phyloP scores from a whole-genome alignment of 2,797 vertebrate genomes.

The Xenopus petersii region DNA sequence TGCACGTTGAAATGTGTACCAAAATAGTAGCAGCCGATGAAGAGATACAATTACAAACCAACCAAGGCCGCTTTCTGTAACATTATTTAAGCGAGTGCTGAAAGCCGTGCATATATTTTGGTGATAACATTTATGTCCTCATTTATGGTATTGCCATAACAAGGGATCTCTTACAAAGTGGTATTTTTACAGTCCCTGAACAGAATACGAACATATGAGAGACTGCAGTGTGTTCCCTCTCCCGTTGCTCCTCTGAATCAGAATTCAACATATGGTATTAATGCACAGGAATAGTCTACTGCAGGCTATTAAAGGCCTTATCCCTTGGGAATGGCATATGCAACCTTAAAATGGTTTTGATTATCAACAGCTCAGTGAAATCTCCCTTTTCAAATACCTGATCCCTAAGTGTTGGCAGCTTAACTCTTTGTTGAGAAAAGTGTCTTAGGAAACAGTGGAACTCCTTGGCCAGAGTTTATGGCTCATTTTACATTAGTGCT shows the following conservation, averaged over 20 bases:
- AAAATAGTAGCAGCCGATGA: no score
- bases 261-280: slow-evolving; percentile 46
- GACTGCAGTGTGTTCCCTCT: slow-evolving; percentile 22
- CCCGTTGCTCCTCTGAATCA: slow-evolving; percentile 28
- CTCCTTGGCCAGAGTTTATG: no score
- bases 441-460: neutral
- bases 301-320: slow-evolving; percentile 36
- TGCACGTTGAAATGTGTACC: no score
- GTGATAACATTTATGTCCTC: neutral
- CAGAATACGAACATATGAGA: neutral
- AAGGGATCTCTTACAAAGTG: slow-evolving; percentile 10
- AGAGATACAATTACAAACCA: neutral
- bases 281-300: slow-evolving; percentile 29
- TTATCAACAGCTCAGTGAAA: slow-evolving; percentile 32
- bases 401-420: slow-evolving; percentile 33
- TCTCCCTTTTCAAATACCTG: slow-evolving; percentile 14
- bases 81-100: neutral
- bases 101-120: neutral
- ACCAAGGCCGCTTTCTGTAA: neutral
- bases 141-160: slow-evolving; percentile 11
- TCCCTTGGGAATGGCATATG: slow-evolving; percentile 23
- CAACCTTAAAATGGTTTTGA: slow-evolving; percentile 43
- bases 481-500: no score
- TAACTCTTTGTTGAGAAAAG: slow-evolving; percentile 23
- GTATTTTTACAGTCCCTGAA: slow-evolving; percentile 12